Evolutionary conservation across 2,113 vertebrate genomes (phyloP).

Genomic region (Grallaria varia): DNA sequence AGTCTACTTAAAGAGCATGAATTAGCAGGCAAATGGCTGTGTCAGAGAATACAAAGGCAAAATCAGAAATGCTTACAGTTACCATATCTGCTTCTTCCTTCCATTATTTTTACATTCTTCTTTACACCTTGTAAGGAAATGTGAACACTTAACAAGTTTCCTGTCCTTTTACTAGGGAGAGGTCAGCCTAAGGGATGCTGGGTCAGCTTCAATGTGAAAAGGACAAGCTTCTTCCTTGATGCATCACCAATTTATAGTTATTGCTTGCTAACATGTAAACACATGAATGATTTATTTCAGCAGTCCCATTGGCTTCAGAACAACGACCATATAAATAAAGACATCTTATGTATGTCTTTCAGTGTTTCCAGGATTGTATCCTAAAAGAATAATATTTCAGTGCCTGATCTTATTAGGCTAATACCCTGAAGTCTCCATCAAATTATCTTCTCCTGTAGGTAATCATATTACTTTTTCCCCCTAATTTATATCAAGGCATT

Average conservation of each 20-base stretch:
- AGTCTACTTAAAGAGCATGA: background rate
- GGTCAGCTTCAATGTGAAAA: background rate
- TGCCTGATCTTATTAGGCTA: background rate
- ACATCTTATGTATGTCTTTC: background rate
- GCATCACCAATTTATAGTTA: background rate
- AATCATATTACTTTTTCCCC: background rate
- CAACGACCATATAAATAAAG: background rate
- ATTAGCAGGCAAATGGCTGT: background rate
- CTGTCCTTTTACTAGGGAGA: background rate
- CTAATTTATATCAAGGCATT: background rate
- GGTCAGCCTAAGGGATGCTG: background rate
- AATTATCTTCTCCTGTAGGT: background rate
- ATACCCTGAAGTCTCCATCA: background rate
- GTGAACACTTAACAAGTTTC: background rate
- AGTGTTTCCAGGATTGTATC: background rate
- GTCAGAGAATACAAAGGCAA: background rate
- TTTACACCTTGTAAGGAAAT: background rate
- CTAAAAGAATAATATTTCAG: background rate
- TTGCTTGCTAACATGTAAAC: background rate
- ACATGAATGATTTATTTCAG: background rate
- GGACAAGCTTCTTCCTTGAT: background rate
- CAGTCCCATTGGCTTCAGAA: background rate
- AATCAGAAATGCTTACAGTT: background rate
- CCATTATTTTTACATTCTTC: background rate
- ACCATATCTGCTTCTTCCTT: background rate